Evolutionary conservation across 2,888 invertebrate genomes (phyloP), one percentile per base, ranked within the genome.

Genomic region (Bugula neritina): DNA sequence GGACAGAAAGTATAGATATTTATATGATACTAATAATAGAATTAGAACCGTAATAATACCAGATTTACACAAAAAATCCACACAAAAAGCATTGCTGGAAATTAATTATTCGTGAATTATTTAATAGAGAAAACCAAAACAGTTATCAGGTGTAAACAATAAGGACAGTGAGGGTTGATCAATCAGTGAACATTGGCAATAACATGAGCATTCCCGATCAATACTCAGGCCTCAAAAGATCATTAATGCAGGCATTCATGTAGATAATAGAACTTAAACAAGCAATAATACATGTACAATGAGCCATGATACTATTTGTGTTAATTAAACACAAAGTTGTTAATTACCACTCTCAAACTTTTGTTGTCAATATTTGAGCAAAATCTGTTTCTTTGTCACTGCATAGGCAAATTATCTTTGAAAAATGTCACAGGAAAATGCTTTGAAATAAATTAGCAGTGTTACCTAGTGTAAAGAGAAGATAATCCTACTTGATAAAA

Each of bases 361-460:
- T 43, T n/a, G n/a, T 10, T 43, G 17, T 10, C 17, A 43, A 43
- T 43, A 43, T 17, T 25, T 34, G 17, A 27, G 5, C 63, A 23
- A 63, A 63, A 63, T 34, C 27, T 31, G 31, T 63, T 31, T 31
- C 63, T 29, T 31, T 63, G 63, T 31, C 31, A 25, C 34, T 13
- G 27, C 31, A 25, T 63, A 27, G 3, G 10, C 34, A 25, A 3
- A 57, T 21, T 57, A 5, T 57, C n/a, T 57, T 25, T 13, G 5
- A 27, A 57, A 57, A n/a, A 57, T 3, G 23, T 17, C 3, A 5
- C 13, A 57, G 23, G 3, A 27, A 57, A 21, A 57, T 27, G 57
- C 13, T 3, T n/a, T 5, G 29, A 63, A 25, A 63, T 63, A 63
- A 63, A 63, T 63, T 63, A 63, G 63, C 63, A 27, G 63, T 25